Percentiles rank a stretch among this genome's conserved stretches.
These are phyloP conservation scores for Drosophila greeni DNA, from an alignment of 2,888 invertebrate species.

Conservation along the genomic window DNA sequence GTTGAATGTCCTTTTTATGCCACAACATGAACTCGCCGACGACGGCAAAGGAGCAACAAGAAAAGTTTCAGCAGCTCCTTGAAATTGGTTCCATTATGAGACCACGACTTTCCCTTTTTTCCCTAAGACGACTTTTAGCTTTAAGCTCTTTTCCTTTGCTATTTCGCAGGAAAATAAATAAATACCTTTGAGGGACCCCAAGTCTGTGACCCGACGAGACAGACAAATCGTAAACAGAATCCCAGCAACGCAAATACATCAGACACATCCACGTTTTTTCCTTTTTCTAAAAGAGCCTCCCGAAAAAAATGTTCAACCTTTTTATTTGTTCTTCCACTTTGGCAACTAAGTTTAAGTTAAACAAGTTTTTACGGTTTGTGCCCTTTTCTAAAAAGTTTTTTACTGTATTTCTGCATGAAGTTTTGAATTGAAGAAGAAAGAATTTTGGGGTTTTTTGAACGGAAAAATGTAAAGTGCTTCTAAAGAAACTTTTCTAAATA, in stretches of 20 bases:
- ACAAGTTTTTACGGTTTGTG: slow-evolving; percentile 14
- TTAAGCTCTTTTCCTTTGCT: slow-evolving; percentile 17
- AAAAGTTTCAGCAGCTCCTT: slow-evolving; percentile 19
- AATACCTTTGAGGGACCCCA: slow-evolving; percentile 12
- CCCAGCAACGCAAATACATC: slow-evolving; percentile 15
- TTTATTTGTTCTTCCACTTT: slow-evolving; percentile 7
- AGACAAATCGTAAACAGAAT: slow-evolving; percentile 44
- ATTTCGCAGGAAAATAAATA: slow-evolving; percentile 21
- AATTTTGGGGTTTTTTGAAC: not conserved
- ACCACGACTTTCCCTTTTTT: slow-evolving; percentile 52
- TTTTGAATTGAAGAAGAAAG: not conserved
- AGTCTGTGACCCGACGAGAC: slow-evolving; percentile 26
- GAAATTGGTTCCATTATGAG: slow-evolving; percentile 35
- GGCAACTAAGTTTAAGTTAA: slow-evolving; percentile 23
- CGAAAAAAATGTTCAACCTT: slow-evolving; percentile 6
- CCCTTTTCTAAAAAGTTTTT: slow-evolving; percentile 6
- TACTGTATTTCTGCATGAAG: not conserved
- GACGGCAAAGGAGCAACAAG: slow-evolving; percentile 13
- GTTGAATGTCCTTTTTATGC: slow-evolving; percentile 66
- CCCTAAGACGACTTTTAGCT: slow-evolving; percentile 28
- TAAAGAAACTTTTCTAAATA: not conserved
- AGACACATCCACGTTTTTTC: not conserved
- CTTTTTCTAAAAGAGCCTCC: not conserved
- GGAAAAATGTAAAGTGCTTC: not conserved
- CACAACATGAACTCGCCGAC: slow-evolving; percentile 39